Evolutionary conservation across 2,113 vertebrate genomes (phyloP).

Genomic region (Ctenomys sociabilis): DNA sequence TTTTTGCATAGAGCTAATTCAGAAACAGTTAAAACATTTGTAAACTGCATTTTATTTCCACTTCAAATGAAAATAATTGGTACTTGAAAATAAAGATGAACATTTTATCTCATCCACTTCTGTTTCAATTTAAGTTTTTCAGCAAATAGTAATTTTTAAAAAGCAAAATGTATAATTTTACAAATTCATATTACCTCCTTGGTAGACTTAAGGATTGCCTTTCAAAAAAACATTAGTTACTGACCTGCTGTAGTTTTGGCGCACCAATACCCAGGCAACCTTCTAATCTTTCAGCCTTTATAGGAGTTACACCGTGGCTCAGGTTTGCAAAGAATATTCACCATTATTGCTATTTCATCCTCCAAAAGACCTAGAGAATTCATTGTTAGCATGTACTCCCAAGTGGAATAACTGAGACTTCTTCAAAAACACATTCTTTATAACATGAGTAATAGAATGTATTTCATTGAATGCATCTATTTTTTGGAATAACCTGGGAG

Average conservation of each 20-base stretch:
- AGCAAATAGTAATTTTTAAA: conserved; percentile 13
- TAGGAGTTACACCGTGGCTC: not conserved
- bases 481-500: not conserved
- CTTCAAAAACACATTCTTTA: not conserved
- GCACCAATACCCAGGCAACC: not conserved
- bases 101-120: conserved; percentile 10
- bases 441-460: not conserved
- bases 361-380: not conserved
- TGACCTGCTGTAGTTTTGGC: not conserved
- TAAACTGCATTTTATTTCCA: conserved; percentile 32
- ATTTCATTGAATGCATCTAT: not conserved
- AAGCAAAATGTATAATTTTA: not conserved
- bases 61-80: conserved; percentile 53
- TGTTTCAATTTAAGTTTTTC: conserved; percentile 22
- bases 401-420: not conserved
- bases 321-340: not conserved
- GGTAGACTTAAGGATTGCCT: not conserved
- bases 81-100: not conserved
- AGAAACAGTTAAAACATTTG: not conserved
- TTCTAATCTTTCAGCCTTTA: not conserved
- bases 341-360: not conserved
- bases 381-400: not conserved
- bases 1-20: not conserved
- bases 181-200: not conserved
- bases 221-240: not conserved